Percentiles rank a stretch among this genome's conserved stretches.
These are phyloP conservation scores for Ernsta delagoae DNA, from an alignment of 2,888 invertebrate species.

Conservation along the genomic window DNA sequence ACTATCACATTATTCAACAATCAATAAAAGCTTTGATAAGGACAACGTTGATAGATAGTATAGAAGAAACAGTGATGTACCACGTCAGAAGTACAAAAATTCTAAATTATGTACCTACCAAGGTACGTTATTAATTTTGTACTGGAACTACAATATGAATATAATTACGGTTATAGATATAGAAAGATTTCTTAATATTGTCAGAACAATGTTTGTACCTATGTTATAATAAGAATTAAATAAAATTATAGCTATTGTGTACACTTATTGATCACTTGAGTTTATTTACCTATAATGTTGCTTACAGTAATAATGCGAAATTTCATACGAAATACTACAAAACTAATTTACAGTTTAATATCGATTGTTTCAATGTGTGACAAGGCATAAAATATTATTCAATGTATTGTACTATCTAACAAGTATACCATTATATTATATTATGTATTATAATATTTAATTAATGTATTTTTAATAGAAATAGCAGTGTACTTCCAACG, in stretches of 20 bases:
- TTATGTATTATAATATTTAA: neutral
- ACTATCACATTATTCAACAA: slow-evolving; percentile 66
- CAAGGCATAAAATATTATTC: neutral
- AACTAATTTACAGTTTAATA: neutral
- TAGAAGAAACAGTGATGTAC: slow-evolving; percentile 30
- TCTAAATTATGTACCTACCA: slow-evolving; percentile 1
- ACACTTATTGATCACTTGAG: too few relatives aligned
- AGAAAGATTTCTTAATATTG: neutral
- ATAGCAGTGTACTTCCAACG: slow-evolving; percentile 18
- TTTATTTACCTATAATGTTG: too few relatives aligned
- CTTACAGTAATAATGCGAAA: too few relatives aligned
- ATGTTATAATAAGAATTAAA: neutral
- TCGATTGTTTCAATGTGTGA: neutral
- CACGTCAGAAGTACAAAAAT: slow-evolving; percentile 19
- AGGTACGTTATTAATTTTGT: slow-evolving; percentile 1
- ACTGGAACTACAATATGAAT: neutral
- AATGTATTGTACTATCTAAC: neutral
- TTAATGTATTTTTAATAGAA: neutral
- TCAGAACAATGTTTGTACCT: slow-evolving; percentile 4
- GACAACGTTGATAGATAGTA: slow-evolving; percentile 60
- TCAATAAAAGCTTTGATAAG: slow-evolving; percentile 75
- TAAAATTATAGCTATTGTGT: too few relatives aligned
- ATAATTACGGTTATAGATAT: neutral
- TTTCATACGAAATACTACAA: slow-evolving; percentile 3
- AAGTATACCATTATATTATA: neutral